Conservation (phyloP, 2,888 invertebrate genomes). For the Drosophila sordidula region DNA sequence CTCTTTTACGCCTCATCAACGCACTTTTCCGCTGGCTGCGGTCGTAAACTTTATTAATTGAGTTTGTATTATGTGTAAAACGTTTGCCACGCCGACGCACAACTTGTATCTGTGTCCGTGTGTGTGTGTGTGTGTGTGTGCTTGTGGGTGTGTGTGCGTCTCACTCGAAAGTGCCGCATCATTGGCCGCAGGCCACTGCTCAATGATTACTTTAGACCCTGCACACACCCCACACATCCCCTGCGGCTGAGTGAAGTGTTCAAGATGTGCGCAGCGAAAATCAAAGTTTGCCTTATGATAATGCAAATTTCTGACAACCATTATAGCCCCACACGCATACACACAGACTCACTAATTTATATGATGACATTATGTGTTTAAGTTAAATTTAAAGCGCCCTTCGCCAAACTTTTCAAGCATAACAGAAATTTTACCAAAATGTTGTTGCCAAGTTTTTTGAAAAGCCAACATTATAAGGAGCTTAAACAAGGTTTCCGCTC, state of each 20-base stretch:
- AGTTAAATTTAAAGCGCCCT: slow-evolving; percentile 16
- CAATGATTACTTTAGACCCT: slow-evolving; percentile 51
- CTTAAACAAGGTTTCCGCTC: not conserved
- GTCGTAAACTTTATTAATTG: slow-evolving; percentile 75
- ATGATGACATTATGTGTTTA: slow-evolving; percentile 17
- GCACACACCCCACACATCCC: not conserved
- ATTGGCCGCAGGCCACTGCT: slow-evolving; percentile 39
- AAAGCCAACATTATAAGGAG: not conserved
- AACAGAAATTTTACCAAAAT: slow-evolving; percentile 3
- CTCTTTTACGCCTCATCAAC: slow-evolving; percentile 74
- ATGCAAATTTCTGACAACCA: slow-evolving; percentile 48
- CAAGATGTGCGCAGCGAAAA: slow-evolving; percentile 17
- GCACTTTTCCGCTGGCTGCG: slow-evolving; percentile 63
- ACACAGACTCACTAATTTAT: slow-evolving; percentile 23
- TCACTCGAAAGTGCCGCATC: slow-evolving; percentile 46
- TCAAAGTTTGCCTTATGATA: slow-evolving; percentile 53
- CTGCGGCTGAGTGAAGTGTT: not conserved
- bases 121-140: slow-evolving; percentile 5
- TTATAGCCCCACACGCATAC: slow-evolving; percentile 7
- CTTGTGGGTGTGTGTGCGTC: slow-evolving; percentile 2
- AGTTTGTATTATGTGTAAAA: slow-evolving; percentile 64
- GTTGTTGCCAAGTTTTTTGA: not conserved
- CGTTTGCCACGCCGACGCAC: slow-evolving; percentile 3
- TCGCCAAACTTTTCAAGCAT: slow-evolving; percentile 12
- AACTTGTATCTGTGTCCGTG: not conserved